Conservation (phyloP, 2,113 vertebrate genomes). For the Phaethornis superciliosus region DNA sequence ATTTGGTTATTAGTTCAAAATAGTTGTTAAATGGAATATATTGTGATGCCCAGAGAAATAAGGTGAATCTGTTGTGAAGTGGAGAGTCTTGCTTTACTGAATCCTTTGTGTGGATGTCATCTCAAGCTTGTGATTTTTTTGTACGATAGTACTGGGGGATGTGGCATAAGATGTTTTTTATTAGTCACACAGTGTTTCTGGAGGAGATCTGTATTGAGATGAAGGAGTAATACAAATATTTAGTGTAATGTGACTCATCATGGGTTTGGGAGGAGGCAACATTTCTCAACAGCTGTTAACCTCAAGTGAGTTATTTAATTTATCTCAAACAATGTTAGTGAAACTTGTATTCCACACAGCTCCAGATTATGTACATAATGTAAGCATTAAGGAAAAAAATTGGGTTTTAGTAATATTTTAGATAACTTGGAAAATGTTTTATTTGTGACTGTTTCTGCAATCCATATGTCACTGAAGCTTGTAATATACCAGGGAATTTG, state of each 20-base stretch:
- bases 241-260: not conserved
- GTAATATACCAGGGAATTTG: not conserved
- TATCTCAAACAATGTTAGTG: not conserved
- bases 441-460: not conserved
- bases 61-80: not conserved
- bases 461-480: not conserved
- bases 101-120: not conserved
- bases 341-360: not conserved
- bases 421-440: not conserved
- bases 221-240: slow-evolving; percentile 28
- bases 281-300: slow-evolving; percentile 16
- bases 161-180: slow-evolving; percentile 6
- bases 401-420: not conserved
- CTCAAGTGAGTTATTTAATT: slow-evolving; percentile 17
- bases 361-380: not conserved
- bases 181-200: not conserved
- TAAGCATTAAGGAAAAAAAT: not conserved
- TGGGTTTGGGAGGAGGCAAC: not conserved
- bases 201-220: not conserved
- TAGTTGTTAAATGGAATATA: not conserved
- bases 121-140: slow-evolving; percentile 18
- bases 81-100: not conserved
- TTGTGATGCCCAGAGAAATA: not conserved
- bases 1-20: not conserved
- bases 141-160: not conserved